A percentile compares a stretch with the other conserved stretches of the same genome.
phyloP scores from a whole-genome alignment of 2,113 vertebrate genomes.

The Pelobates fuscus region DNA sequence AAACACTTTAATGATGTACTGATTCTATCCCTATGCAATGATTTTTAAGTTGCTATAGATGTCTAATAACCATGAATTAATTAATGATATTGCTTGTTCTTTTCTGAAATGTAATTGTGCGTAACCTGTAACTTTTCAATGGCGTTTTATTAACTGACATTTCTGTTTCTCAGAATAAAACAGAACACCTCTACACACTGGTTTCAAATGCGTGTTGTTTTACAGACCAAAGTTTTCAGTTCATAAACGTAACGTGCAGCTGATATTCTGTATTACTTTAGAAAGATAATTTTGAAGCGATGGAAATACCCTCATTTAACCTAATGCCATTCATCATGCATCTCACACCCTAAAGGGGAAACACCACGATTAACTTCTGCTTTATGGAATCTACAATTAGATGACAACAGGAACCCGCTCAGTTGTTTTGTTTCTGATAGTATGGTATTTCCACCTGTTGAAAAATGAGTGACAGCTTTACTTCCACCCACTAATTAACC shows the following conservation, averaged over 20 bases:
- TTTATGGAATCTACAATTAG: not conserved
- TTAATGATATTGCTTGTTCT: too few relatives aligned
- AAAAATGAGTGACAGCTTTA: not conserved
- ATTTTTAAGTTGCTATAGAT: too few relatives aligned
- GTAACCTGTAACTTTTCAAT: too few relatives aligned
- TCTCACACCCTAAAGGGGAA: not conserved
- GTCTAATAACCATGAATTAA: too few relatives aligned
- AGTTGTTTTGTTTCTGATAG: not conserved
- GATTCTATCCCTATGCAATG: too few relatives aligned
- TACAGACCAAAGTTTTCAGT: too few relatives aligned
- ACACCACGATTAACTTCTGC: not conserved
- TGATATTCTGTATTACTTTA: too few relatives aligned
- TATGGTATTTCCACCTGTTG: not conserved
- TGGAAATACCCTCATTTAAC: constrained; percentile 1
- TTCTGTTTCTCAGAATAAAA: not conserved
- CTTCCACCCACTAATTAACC: not conserved
- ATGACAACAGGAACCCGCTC: not conserved
- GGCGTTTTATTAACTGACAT: too few relatives aligned
- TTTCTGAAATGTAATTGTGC: too few relatives aligned
- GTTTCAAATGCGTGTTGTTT: not conserved
- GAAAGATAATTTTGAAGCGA: not conserved
- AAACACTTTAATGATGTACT: too few relatives aligned
- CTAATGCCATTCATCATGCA: not conserved
- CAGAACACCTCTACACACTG: not conserved
- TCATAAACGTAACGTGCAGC: too few relatives aligned